Evolutionary conservation across 2,888 invertebrate genomes (phyloP).

Genomic region (Heliconius hortense): DNA sequence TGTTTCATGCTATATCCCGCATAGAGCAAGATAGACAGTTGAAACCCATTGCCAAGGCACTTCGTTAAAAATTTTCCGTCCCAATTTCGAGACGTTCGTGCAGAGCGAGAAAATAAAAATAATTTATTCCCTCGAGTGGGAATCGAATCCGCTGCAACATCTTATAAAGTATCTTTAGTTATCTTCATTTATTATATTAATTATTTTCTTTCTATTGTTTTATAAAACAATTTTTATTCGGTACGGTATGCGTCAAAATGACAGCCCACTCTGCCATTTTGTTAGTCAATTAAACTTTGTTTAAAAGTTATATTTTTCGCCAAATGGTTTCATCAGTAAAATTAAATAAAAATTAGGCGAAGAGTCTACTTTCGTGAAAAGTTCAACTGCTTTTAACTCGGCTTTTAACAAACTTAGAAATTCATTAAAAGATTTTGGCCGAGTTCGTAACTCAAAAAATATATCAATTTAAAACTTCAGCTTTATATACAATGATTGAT

Average conservation of each 20-base stretch:
- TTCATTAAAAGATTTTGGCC: constrained; percentile 15
- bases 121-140: background rate
- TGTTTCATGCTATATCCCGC: background rate
- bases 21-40: background rate
- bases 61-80: background rate
- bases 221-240: background rate
- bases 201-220: background rate
- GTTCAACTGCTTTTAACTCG: constrained; percentile 22
- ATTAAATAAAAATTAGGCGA: constrained; percentile 23
- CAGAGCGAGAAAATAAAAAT: too few relatives aligned
- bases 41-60: background rate
- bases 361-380: constrained; percentile 3
- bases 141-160: background rate
- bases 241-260: constrained; percentile 3
- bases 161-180: background rate
- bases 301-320: constrained; percentile 14
- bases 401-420: constrained; percentile 15
- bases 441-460: constrained; percentile 20
- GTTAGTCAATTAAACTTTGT: constrained; percentile 22
- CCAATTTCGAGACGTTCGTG: too few relatives aligned
- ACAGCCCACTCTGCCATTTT: constrained; percentile 5
- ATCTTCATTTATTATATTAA: background rate
- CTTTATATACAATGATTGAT: constrained; percentile 2
- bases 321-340: constrained; percentile 19
- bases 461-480: constrained; percentile 3